A percentile compares a stretch with the other conserved stretches of the same genome.
Conservation (phyloP, 2,113 vertebrate species). For the Phasianus colchicus region DNA sequence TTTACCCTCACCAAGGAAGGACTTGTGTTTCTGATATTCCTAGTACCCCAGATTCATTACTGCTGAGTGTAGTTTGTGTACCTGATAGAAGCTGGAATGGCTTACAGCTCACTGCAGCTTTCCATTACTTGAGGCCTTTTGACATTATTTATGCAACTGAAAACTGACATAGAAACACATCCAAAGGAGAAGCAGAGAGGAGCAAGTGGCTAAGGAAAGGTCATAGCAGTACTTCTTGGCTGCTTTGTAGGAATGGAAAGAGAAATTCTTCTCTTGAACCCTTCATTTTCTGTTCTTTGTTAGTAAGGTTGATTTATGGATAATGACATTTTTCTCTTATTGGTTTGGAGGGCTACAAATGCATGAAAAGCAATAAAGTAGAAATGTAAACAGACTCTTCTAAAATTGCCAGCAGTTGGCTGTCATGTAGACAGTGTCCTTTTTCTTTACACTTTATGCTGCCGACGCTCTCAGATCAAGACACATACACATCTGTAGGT, state of each 20-base stretch:
- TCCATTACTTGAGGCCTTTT: slow-evolving; percentile 5
- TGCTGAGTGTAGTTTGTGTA: slow-evolving; percentile 13
- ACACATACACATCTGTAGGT: not conserved
- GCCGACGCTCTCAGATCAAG: not conserved
- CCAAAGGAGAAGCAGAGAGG: slow-evolving; percentile 8
- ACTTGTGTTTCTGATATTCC: slow-evolving; percentile 1
- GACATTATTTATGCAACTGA: slow-evolving; percentile 49
- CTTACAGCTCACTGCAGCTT: slow-evolving; percentile 29
- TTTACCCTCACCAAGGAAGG: not conserved
- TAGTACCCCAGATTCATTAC: not conserved
- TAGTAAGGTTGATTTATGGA: not conserved
- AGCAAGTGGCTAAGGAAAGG: slow-evolving; percentile 43
- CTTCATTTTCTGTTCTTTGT: slow-evolving; percentile 4
- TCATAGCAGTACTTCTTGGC: not conserved
- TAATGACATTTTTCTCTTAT: slow-evolving; percentile 32
- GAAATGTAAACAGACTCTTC: not conserved
- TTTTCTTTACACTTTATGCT: slow-evolving; percentile 31
- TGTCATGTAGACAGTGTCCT: not conserved
- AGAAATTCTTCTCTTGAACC: not conserved
- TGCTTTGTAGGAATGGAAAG: not conserved
- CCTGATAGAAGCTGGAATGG: slow-evolving; percentile 40
- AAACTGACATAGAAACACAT: slow-evolving; percentile 58
- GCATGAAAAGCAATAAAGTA: not conserved
- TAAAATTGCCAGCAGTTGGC: not conserved
- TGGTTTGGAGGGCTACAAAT: slow-evolving; percentile 7